A percentile compares a stretch with the other conserved stretches of the same genome.
Conservation (phyloP, 1,140 invertebrate genomes). For the Drosophila takahashii region DNA sequence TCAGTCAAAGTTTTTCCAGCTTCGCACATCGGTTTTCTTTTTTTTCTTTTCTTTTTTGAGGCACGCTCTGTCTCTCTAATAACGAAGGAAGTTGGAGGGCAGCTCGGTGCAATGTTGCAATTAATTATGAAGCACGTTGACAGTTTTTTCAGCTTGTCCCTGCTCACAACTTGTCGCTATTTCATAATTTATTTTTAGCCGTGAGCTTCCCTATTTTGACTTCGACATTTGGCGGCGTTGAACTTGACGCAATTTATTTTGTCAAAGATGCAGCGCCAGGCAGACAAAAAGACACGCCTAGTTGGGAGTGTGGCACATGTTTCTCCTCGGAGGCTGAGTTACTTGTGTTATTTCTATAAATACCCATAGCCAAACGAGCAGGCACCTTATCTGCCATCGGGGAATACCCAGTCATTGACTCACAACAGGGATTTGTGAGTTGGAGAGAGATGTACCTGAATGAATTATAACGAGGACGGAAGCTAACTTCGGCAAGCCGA, state of each 20-base stretch:
- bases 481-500: too few species aligned
- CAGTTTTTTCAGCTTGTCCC: slow-evolving; percentile 28
- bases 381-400: slow-evolving; percentile 49
- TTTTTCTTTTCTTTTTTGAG: slow-evolving; percentile 33
- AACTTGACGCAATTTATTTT: slow-evolving; percentile 83
- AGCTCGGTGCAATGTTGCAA: slow-evolving; percentile 53
- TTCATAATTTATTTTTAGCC: slow-evolving; percentile 78
- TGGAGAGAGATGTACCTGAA: not conserved
- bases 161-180: slow-evolving; percentile 43
- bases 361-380: slow-evolving; percentile 37
- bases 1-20: slow-evolving; percentile 67
- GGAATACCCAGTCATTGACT: slow-evolving; percentile 72
- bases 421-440: not conserved
- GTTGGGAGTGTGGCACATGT: slow-evolving; percentile 72
- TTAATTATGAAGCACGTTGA: slow-evolving; percentile 81
- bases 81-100: slow-evolving; percentile 41
- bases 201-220: slow-evolving; percentile 65
- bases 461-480: not conserved
- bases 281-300: slow-evolving; percentile 66
- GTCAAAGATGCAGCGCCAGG: slow-evolving; percentile 52
- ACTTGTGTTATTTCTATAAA: slow-evolving; percentile 58
- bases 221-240: slow-evolving; percentile 81
- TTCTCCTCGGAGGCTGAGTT: slow-evolving; percentile 15
- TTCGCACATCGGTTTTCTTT: slow-evolving; percentile 21
- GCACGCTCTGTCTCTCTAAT: slow-evolving; percentile 42